Base-by-base conservation (phyloP, 2,113 vertebrate species). In the Lates calcarifer region DNA sequence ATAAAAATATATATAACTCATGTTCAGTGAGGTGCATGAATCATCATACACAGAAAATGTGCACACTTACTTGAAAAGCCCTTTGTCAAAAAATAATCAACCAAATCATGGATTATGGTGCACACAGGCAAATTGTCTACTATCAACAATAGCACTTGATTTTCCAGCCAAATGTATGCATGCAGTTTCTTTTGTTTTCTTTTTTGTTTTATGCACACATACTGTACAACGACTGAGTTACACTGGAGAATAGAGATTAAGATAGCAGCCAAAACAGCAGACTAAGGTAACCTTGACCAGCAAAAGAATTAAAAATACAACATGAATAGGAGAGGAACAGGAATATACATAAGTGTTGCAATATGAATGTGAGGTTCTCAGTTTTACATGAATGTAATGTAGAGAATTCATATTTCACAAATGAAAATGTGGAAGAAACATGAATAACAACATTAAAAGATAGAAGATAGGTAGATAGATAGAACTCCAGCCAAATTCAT, bases 241-340 rank as follows among this genome's bases (percentile, higher is more conserved):
- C 33, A 29, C 2, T n/a, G 15, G 49, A 71, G 14, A 71, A 79
- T 56, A n/a, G n/a, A n/a, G 49, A 74, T 41, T 11, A 61, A n/a
- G 66, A 65, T 11, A 72, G 43, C 41, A 24, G 37, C 22, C 53
- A 57, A 62, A 67, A 73, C 45, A 65, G 79, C 39, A 55, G 24
- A 77, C 56, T 12, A 29, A 28, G 58, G 71, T 17, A 57, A 51
- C 66, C 71, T 76, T 76, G 86, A 61, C 18, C 74, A 10, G 0
- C 33, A 63, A 58, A 45, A 61, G 24, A 17, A 22, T 2, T 55
- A 68, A 37, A 49, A 51, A 28, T 45, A 9, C 70, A 51, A 55
- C 13, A 6, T 55, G 51, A 55, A 3, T 26, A 13, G 11, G n/a
- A 26, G 1, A 51, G 47, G 15, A 74, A 70, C 69, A 49, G 18